These are phyloP conservation scores for Chrysina gloriosa DNA, from an alignment of 2,888 invertebrate genomes.

Conservation along the genomic window DNA sequence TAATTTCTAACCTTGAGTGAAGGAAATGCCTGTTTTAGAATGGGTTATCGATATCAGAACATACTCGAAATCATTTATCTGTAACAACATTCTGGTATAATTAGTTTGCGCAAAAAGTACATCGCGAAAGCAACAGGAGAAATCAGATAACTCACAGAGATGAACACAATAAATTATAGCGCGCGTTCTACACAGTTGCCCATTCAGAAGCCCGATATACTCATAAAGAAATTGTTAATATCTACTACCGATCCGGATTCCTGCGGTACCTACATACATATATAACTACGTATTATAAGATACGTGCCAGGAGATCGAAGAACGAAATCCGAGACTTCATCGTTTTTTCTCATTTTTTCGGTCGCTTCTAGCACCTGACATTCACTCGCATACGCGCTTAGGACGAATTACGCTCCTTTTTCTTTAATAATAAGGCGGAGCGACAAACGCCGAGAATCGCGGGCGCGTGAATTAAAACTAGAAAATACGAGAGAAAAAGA, in stretches of 20 bases:
- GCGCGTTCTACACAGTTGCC: constrained; percentile 8
- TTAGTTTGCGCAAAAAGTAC: background rate
- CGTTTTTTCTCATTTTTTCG: background rate
- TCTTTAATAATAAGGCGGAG: background rate
- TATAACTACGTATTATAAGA: too few species aligned
- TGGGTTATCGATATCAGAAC: too few species aligned
- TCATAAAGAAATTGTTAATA: constrained; percentile 19
- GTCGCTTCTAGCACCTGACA: background rate
- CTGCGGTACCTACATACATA: constrained; percentile 1
- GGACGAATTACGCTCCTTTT: background rate
- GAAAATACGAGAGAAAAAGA: too few species aligned
- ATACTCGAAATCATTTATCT: background rate
- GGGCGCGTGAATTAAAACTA: background rate
- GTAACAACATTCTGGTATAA: background rate
- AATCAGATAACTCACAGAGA: constrained; percentile 34
- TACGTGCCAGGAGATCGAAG: background rate
- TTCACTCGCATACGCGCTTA: background rate
- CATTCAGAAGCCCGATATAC: background rate
- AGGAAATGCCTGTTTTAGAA: too few species aligned
- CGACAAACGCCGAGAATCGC: background rate
- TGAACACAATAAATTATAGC: constrained; percentile 27
- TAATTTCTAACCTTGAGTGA: too few species aligned
- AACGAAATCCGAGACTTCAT: background rate
- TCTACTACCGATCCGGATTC: constrained; percentile 16
- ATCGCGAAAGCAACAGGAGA: background rate